Evolutionary conservation across 2,113 vertebrate species (phyloP).

Genomic region (Hylia prasina): DNA sequence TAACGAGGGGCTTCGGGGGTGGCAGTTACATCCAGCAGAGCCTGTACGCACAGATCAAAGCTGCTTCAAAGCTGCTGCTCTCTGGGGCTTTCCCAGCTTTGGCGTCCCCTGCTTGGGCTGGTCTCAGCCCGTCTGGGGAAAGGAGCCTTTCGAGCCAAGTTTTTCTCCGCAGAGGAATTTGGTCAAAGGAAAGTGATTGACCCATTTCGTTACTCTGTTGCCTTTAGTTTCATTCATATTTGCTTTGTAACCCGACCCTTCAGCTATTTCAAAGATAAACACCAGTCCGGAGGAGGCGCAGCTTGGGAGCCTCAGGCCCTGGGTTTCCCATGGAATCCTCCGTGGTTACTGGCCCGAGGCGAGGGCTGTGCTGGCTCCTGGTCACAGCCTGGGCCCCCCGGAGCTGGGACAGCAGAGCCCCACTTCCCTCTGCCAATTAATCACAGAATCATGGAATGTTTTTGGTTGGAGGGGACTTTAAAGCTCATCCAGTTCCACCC

Average conservation of each 20-base stretch:
- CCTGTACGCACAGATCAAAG: not conserved
- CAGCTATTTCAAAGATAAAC: not conserved
- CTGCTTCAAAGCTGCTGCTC: not conserved
- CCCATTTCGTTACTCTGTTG: not conserved
- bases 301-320: not conserved
- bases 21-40: not conserved
- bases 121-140: not conserved
- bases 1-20: accelerated
- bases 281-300: not conserved
- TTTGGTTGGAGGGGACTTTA: not conserved
- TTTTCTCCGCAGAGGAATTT: not conserved
- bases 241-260: not conserved
- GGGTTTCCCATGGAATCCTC: not conserved
- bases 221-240: not conserved
- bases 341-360: accelerated
- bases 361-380: not conserved
- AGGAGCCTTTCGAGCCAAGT: not conserved
- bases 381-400: not conserved
- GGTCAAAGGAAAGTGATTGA: not conserved
- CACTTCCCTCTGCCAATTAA: not conserved
- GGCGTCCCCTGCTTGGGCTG: not conserved
- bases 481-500: not conserved
- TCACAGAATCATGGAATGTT: not conserved
- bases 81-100: not conserved
- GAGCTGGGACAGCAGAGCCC: not conserved